These are phyloP conservation scores for Paguma larvata DNA, from an alignment of 2,797 vertebrate genomes.

Conservation along the genomic window DNA sequence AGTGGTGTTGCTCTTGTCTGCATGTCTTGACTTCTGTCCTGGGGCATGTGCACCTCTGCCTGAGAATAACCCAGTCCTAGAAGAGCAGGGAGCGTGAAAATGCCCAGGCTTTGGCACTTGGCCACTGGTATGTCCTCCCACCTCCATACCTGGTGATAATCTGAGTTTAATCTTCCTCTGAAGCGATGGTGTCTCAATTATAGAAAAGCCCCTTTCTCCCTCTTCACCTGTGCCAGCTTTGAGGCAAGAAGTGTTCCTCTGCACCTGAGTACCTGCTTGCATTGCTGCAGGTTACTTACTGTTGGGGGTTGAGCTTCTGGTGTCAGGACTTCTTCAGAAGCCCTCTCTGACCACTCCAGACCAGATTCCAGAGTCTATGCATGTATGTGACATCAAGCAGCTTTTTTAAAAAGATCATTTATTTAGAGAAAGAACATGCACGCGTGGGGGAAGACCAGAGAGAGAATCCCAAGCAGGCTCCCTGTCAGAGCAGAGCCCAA, in stretches of 20 bases:
- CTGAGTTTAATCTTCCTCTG: constrained; percentile 11
- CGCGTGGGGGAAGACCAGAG: no score
- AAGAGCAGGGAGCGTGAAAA: neutral
- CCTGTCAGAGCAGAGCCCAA: no score
- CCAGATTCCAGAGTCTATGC: neutral
- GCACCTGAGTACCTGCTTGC: neutral
- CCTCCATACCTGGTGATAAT: neutral
- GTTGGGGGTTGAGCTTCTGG: neutral
- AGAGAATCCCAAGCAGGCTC: no score
- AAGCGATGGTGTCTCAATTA: neutral
- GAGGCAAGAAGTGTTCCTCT: neutral
- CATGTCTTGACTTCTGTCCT: neutral
- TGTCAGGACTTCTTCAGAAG: neutral
- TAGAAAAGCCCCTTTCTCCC: neutral
- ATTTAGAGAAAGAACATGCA: no score
- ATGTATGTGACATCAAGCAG: neutral
- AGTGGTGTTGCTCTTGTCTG: neutral
- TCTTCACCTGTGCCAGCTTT: neutral
- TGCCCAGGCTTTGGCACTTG: neutral
- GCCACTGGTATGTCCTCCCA: neutral
- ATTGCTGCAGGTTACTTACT: neutral
- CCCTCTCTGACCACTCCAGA: neutral
- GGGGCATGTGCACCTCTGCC: neutral
- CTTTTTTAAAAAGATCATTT: no score
- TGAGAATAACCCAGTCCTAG: neutral